A percentile compares a stretch with the other conserved stretches of the same genome.
phyloP scores from a whole-genome alignment of 1,140 invertebrate species.

The Orussus abietinus region DNA sequence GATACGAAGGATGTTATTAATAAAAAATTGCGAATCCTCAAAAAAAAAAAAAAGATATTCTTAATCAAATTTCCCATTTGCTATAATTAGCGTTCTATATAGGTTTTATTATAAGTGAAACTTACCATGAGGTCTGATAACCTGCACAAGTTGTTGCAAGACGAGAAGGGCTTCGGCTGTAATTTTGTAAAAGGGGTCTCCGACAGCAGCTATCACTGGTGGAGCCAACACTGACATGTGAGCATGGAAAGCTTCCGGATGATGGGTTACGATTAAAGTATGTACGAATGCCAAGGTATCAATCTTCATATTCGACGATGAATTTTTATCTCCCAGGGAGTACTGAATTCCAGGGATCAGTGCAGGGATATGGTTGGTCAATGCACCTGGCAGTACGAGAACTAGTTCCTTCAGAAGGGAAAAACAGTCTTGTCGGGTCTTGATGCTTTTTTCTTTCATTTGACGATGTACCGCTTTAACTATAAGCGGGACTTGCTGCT shows the following conservation, averaged over 20 bases:
- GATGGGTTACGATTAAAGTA: constrained; percentile 80
- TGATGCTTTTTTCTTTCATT: constrained; percentile 91
- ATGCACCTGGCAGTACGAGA: constrained; percentile 80
- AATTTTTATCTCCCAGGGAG: constrained; percentile 88
- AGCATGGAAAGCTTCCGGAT: constrained; percentile 63
- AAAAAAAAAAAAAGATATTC: constrained; percentile 10
- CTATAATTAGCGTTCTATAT: constrained; percentile 6
- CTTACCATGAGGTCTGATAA: constrained; percentile 82
- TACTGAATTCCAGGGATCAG: constrained; percentile 89
- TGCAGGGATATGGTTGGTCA: constrained; percentile 79
- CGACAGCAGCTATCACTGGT: constrained; percentile 81
- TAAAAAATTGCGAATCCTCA: not conserved
- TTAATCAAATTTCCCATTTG: constrained; percentile 7
- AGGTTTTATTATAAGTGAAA: constrained; percentile 8
- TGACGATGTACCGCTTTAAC: constrained; percentile 87
- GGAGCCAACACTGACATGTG: constrained; percentile 84
- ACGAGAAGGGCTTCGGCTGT: constrained; percentile 92
- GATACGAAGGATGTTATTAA: too few species aligned
- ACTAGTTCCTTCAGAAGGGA: constrained; percentile 87
- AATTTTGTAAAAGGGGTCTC: constrained; percentile 97
- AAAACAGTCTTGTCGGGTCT: constrained; percentile 90
- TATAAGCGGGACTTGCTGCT: constrained; percentile 71
- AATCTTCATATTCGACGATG: constrained; percentile 98
- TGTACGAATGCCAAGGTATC: constrained; percentile 93
- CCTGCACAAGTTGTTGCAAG: constrained; percentile 90